Conservation (phyloP, 2,888 invertebrate species). For the Lymantria monacha region DNA sequence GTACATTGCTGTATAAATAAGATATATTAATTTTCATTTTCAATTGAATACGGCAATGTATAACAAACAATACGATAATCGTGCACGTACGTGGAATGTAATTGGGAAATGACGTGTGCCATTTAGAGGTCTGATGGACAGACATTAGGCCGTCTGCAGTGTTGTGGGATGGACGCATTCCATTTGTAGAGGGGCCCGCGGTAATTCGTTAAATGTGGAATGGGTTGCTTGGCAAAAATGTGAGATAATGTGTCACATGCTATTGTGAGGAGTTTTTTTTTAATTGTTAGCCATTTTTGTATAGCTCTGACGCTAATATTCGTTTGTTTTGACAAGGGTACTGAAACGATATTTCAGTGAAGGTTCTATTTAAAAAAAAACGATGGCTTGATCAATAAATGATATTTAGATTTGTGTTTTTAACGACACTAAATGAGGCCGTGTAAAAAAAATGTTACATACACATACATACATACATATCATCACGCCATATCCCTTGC, state of each 20-base stretch:
- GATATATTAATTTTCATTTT: not conserved
- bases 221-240: slow-evolving; percentile 59
- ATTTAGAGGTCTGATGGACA: slow-evolving; percentile 77
- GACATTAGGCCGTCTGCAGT: slow-evolving; percentile 77
- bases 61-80: not conserved
- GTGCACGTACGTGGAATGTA: slow-evolving; percentile 33
- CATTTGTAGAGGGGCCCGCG: slow-evolving; percentile 67
- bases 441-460: too few relatives aligned
- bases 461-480: too few relatives aligned
- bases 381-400: too few relatives aligned
- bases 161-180: slow-evolving; percentile 62
- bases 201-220: slow-evolving; percentile 74
- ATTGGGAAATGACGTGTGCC: slow-evolving; percentile 76
- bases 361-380: too few relatives aligned
- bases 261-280: slow-evolving; percentile 34
- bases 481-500: too few relatives aligned
- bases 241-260: slow-evolving; percentile 59
- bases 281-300: slow-evolving; percentile 15
- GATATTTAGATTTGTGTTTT: too few relatives aligned
- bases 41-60: slow-evolving; percentile 39
- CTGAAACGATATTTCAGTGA: too few relatives aligned
- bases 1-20: slow-evolving; percentile 39
- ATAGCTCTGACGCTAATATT: slow-evolving; percentile 7
- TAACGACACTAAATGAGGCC: too few relatives aligned
- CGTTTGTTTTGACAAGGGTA: not conserved